Conservation (phyloP, 2,113 vertebrate species). For the mouse (Mus musculus) region GRCm39 chr1:78545001-78545500, state of each 20-base stretch:
- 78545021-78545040: neutral
- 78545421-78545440: neutral
- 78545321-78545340: neutral
- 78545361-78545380: neutral
- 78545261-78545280: neutral
- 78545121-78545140: neutral
- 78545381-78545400: neutral
- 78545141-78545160: neutral
- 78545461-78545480: neutral
- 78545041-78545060: neutral
- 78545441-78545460: neutral
- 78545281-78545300: fast-evolving
- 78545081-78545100: neutral
- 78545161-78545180: neutral
- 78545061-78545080: neutral
- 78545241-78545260: neutral
- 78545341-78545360: neutral
- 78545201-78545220: neutral
- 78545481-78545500: neutral
- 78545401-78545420: neutral
- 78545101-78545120: neutral
- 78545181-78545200: neutral
- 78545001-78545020: neutral
- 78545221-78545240: neutral
- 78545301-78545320: fast-evolving